Conservation (phyloP, 2,113 vertebrate genomes). For the Seriola quinqueradiata region DNA sequence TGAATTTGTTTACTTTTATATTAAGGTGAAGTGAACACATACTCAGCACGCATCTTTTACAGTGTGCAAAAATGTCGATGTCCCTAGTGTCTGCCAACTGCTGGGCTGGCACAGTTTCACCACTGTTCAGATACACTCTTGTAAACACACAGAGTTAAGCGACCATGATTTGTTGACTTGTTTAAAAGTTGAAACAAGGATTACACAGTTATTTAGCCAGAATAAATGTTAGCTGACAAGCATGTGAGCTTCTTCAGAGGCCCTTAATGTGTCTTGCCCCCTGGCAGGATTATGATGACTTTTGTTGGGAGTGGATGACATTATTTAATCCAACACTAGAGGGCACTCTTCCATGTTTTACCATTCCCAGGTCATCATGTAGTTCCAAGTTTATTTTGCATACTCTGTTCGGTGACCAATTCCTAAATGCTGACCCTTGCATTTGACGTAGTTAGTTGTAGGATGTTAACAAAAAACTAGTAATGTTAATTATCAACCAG, state of each 20-base stretch:
- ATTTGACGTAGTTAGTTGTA: slow-evolving; percentile 25
- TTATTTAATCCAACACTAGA: slow-evolving; percentile 58
- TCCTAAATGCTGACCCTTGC: slow-evolving; percentile 26
- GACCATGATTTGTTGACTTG: background rate
- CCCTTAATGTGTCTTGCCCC: slow-evolving; percentile 10
- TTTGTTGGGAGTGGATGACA: background rate
- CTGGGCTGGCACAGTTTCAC: background rate
- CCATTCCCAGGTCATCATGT: background rate
- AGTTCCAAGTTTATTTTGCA: slow-evolving; percentile 19
- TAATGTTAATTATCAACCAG: slow-evolving; percentile 28
- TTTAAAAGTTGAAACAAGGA: slow-evolving; percentile 15
- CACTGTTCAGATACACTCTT: background rate
- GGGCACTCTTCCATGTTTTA: slow-evolving; percentile 43
- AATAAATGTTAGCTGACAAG: slow-evolving; percentile 47
- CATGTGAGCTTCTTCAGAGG: slow-evolving; percentile 33
- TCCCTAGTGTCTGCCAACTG: background rate
- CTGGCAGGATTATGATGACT: background rate
- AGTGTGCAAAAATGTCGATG: slow-evolving; percentile 45
- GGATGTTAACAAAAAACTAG: slow-evolving; percentile 34
- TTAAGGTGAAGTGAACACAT: background rate
- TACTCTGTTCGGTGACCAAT: slow-evolving; percentile 46
- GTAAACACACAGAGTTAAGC: slow-evolving; percentile 4
- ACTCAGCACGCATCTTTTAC: slow-evolving; percentile 67
- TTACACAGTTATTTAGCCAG: slow-evolving; percentile 40
- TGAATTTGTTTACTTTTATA: background rate